Base-by-base conservation (phyloP, 2,113 vertebrate species). In the Periophthalmus modestus region DNA sequence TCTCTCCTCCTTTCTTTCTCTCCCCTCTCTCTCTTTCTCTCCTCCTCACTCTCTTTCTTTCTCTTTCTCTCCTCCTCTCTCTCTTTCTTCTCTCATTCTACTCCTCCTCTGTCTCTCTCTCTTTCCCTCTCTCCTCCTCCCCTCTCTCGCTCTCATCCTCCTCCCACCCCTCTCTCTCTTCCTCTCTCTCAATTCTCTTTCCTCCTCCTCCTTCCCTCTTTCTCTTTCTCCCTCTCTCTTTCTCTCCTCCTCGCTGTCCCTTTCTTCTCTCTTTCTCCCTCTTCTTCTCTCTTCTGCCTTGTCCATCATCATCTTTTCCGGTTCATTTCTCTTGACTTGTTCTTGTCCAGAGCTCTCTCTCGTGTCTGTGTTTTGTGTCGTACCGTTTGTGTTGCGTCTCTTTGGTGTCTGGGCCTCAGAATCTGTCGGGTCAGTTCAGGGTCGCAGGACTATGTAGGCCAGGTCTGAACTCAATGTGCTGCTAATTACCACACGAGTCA, bases 351-450 rank as follows among this genome's bases (percentile, higher is more conserved):
- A 39, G 24, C 66, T 79, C 66, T 79, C 66, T 39, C 48, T n/a
- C n/a, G 69, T 70, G 54, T 50, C 72, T 46, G 73, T 63, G 68
- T 68, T 72, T 63, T 66, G 63, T 77, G 23, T 59, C 55, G 74
- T 48, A 78, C 50, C 48, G 14, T 72, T 73, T 75, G 62, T 73
- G 55, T 78, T 75, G 75, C 55, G 70, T 82, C 71, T 74, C 21
- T 16, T 58, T 66, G 65, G 76, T 74, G 71, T 61, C 68, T 73
- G 46, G 76, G 72, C 66, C 80, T 83, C 66, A 71, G 61, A 33
- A 18, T 16, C 16, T 6, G 7, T 9, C 68, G 71, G 83, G 87
- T 86, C 83, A 85, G 46, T 52, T 34, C 5, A 52, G 80, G 87
- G 82, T 90, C 79, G 80, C 62, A 34, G 54, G 21, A 21, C 10